Percentiles rank a stretch among this genome's conserved stretches.
These are phyloP conservation scores for Siniperca undulata DNA, from an alignment of 2,797 vertebrate genomes.

Conservation along the genomic window DNA sequence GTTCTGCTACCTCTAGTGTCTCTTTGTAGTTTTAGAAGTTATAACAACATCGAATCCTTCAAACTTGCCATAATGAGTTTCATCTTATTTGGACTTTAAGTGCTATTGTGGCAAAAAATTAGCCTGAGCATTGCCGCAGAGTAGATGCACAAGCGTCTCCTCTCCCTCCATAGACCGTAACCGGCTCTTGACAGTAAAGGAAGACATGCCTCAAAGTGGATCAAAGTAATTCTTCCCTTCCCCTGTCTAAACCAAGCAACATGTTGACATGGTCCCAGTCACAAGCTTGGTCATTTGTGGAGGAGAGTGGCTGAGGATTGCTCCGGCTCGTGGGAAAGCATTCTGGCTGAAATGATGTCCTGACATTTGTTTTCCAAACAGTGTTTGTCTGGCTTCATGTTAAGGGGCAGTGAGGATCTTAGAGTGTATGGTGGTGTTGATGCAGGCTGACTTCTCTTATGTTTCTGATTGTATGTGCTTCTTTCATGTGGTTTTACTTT, in stretches of 20 bases:
- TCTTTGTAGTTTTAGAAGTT: conserved; percentile 20
- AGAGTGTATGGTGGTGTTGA: conserved; percentile 28
- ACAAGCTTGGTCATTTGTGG: conserved; percentile 60
- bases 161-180: conserved; percentile 32
- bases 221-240: conserved; percentile 67
- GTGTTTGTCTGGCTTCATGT: conserved; percentile 59
- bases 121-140: background rate
- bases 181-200: conserved; percentile 62
- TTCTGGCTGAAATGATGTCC: conserved; percentile 61
- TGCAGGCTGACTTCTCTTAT: conserved; percentile 43
- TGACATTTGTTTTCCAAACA: conserved; percentile 75
- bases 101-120: conserved; percentile 8
- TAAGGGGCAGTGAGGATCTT: conserved; percentile 44
- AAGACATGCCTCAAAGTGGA: conserved; percentile 74
- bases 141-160: conserved; percentile 23
- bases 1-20: conserved; percentile 25
- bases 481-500: conserved; percentile 67
- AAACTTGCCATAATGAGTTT: conserved; percentile 38
- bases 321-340: conserved; percentile 68
- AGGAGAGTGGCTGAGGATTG: conserved; percentile 56
- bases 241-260: conserved; percentile 61
- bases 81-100: conserved; percentile 25
- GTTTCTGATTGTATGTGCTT: conserved; percentile 34
- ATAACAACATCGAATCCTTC: conserved; percentile 3
- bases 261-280: conserved; percentile 73